Base-by-base conservation (phyloP, 2,888 invertebrate species). In the Junonia oenone region DNA sequence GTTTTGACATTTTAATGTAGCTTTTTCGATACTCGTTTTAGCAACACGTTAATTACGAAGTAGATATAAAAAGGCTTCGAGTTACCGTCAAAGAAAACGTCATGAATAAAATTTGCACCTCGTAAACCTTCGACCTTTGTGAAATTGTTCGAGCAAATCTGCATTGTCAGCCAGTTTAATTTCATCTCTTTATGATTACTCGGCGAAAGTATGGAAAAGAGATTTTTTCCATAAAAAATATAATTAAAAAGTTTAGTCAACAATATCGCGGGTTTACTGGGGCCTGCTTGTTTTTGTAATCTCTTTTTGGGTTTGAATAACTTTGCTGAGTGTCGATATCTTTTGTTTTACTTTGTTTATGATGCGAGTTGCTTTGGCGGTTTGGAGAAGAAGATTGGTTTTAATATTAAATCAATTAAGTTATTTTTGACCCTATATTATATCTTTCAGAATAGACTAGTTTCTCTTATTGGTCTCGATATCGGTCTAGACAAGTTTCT, bases 61-160 rank as follows among this genome's bases (percentile, higher is more conserved):
- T n/a, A 22, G 22, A 2, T 13, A 26, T 2, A 6, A 13, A 26
- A 26, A 22, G 4, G 4, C 13, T 43, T 43, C 17, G 43, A 26
- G 43, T 43, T 13, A 22, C 43, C 26, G 26, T 26, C 43, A 43
- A 13, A 43, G 43, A 43, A 13, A 13, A 13, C 26, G n/a, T 13
- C 22, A 43, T 26, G 26, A 43, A 43, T 43, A 43, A 43, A 43
- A 43, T 43, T 43, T 43, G 43, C 26, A 43, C 43, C 43, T 43
- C 43, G 43, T 43, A 43, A 43, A 22, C n/a, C 38, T 19, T 11
- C 13, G 26, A 6, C 26, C 43, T 26, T 13, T 43, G 8, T 26
- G 22, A 43, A 43, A 26, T 43, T 26, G 43, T 8, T 6, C 43
- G 26, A 26, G 8, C 11, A 26, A 26, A 43, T 26, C 13, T 43